These are phyloP conservation scores for Neodon shergylaensis DNA, from an alignment of 2,113 vertebrate genomes.

Conservation along the genomic window DNA sequence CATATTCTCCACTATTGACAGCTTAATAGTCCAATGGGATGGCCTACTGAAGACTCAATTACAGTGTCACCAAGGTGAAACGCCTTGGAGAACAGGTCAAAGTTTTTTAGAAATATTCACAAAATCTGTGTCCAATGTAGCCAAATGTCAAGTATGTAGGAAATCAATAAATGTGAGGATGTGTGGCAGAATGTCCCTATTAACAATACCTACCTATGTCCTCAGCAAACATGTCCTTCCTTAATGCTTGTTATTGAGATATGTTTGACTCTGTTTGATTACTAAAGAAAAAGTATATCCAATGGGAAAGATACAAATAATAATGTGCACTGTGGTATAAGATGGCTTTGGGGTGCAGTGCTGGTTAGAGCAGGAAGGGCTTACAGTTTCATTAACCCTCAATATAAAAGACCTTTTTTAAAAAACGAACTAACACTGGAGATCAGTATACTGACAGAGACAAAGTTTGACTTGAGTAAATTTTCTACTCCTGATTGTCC, in stretches of 20 bases:
- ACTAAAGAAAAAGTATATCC: neutral
- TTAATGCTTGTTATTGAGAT: neutral
- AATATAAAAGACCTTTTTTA: neutral
- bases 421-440: neutral
- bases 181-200: neutral
- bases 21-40: neutral
- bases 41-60: neutral
- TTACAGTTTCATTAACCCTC: neutral
- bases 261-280: neutral
- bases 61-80: neutral
- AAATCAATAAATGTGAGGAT: neutral
- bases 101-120: neutral
- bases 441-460: neutral
- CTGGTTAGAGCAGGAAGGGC: neutral
- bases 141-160: neutral
- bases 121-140: neutral
- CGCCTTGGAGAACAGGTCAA: fast-evolving
- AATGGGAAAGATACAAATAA: neutral
- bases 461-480: neutral
- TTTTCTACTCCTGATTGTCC: neutral
- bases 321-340: neutral
- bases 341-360: neutral
- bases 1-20: neutral
- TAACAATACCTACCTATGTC: neutral
- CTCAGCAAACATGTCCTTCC: neutral